These are phyloP conservation scores for Salticus scenicus DNA, from an alignment of 2,888 invertebrate genomes.

Conservation along the genomic window DNA sequence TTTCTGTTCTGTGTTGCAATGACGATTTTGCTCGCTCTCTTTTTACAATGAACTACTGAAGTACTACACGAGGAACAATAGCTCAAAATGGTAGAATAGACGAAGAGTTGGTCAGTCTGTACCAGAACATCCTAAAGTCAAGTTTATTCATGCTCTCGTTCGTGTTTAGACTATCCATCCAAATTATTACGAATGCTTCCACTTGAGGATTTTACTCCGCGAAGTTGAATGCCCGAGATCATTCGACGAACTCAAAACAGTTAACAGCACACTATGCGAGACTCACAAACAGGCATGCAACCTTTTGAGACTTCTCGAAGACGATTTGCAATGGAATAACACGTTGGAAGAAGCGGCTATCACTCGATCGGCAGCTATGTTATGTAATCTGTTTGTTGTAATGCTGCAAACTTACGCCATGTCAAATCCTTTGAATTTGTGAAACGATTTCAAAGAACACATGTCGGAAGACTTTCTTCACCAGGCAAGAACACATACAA, in stretches of 20 bases:
- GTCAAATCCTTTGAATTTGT: not conserved
- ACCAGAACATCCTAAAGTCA: not conserved
- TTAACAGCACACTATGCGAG: not conserved
- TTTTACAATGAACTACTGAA: not conserved
- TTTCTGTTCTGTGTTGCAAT: not conserved
- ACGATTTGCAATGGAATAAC: not conserved
- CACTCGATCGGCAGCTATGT: not conserved
- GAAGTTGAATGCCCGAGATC: not conserved
- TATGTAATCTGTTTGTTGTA: not conserved
- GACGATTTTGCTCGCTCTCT: not conserved
- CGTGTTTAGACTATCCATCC: conserved; percentile 31
- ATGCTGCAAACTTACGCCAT: not conserved
- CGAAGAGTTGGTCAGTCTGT: not conserved
- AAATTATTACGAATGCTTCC: not conserved
- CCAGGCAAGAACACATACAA: no score
- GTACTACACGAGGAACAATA: not conserved
- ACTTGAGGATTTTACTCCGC: not conserved
- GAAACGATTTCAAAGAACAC: not conserved
- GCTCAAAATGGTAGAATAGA: not conserved
- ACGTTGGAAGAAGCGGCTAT: not conserved
- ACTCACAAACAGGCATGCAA: not conserved
- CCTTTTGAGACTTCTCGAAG: not conserved
- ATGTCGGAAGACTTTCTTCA: not conserved
- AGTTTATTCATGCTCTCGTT: not conserved
- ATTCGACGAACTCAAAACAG: not conserved